Conservation (phyloP, 2,113 vertebrate genomes). For the Fulica atra region DNA sequence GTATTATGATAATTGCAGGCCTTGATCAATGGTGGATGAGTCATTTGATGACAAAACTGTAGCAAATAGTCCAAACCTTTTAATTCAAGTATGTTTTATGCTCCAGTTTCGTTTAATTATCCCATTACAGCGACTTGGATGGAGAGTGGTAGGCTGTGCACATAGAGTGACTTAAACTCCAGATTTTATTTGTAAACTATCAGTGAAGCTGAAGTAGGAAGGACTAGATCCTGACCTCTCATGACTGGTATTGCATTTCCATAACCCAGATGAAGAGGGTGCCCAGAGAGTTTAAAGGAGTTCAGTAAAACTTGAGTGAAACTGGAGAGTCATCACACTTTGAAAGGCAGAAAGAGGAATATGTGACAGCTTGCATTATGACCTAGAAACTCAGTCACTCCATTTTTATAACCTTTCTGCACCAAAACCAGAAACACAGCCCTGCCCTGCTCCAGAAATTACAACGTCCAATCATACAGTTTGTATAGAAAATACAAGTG, state of each 20-base stretch:
- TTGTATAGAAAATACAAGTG: not conserved
- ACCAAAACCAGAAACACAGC: not conserved
- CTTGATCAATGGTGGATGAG: not conserved
- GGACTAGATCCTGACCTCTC: not conserved
- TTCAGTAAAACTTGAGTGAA: not conserved
- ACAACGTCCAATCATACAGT: not conserved
- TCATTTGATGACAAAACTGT: not conserved
- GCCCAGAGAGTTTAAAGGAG: not conserved
- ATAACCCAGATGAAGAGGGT: not conserved
- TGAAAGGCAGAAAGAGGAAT: conserved; percentile 7
- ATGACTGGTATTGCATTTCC: not conserved
- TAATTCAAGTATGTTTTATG: not conserved
- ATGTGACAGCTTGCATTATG: conserved; percentile 19
- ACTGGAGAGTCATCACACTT: not conserved
- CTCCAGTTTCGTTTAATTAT: not conserved
- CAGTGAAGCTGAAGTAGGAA: not conserved
- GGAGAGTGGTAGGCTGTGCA: not conserved
- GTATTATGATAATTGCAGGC: not conserved
- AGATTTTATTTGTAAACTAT: not conserved
- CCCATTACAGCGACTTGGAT: not conserved
- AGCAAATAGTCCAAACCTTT: not conserved
- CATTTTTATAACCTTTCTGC: conserved; percentile 3
- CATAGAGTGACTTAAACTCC: not conserved
- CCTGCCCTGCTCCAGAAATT: not conserved
- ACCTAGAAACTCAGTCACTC: conserved; percentile 37